Percentiles rank a stretch among this genome's conserved stretches.
phyloP scores from a whole-genome alignment of 2,113 vertebrate species.

The Telmatochromis sp. region DNA sequence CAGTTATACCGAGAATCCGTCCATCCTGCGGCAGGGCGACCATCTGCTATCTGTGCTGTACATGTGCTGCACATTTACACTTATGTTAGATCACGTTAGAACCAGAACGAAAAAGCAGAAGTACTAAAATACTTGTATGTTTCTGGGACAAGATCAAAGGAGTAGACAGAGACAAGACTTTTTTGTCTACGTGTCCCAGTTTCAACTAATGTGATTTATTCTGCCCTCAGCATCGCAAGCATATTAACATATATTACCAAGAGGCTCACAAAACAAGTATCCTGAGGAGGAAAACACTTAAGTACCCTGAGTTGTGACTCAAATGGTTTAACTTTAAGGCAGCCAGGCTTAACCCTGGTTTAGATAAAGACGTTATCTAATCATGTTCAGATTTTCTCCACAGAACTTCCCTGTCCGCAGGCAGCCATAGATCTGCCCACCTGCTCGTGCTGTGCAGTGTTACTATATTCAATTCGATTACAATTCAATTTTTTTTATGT shows the following conservation, averaged over 20 bases:
- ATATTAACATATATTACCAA: conserved; percentile 10
- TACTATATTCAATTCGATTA: background rate
- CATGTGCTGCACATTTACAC: background rate
- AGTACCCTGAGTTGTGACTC: background rate
- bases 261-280: background rate
- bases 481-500: background rate
- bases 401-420: background rate
- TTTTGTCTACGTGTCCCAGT: background rate
- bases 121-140: background rate
- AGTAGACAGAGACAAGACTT: background rate
- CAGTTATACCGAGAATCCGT: background rate
- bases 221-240: background rate
- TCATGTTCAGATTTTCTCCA: background rate
- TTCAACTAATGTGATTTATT: conserved; percentile 20
- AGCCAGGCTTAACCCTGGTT: background rate
- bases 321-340: background rate
- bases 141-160: conserved; percentile 27
- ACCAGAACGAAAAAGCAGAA: background rate
- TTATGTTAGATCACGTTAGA: background rate
- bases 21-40: background rate
- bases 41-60: background rate
- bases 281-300: background rate
- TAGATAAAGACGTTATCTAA: background rate
- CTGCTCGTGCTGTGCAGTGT: background rate
- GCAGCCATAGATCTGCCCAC: background rate